Percentiles rank a stretch among this genome's conserved stretches.
Evolutionary conservation across 2,888 invertebrate genomes (phyloP).

Genomic region (Gortyna flavago): DNA sequence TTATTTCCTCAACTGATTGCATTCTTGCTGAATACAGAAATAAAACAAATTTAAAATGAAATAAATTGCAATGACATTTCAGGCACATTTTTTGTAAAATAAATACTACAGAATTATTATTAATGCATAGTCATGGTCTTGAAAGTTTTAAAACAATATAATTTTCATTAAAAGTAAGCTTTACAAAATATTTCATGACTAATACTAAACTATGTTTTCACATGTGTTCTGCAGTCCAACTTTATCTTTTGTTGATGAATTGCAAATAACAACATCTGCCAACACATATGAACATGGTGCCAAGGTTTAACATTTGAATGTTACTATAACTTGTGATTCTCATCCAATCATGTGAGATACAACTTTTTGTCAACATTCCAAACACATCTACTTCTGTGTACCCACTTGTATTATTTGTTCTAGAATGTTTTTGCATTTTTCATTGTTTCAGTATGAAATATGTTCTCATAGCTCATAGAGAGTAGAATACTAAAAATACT

Average conservation of each 20-base stretch:
- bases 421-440: slow-evolving; percentile 23
- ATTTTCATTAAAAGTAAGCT: slow-evolving; percentile 37
- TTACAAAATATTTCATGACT: slow-evolving; percentile 28
- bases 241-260: slow-evolving; percentile 58
- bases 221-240: slow-evolving; percentile 49
- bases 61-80: not conserved
- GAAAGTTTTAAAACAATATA: slow-evolving; percentile 4
- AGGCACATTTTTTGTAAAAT: not conserved
- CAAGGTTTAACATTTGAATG: slow-evolving; percentile 55
- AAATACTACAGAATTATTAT: not conserved
- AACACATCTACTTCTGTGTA: slow-evolving; percentile 22
- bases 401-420: slow-evolving; percentile 18
- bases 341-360: slow-evolving; percentile 29
- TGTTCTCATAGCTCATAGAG: not conserved
- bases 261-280: slow-evolving; percentile 55
- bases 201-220: slow-evolving; percentile 44
- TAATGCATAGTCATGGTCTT: slow-evolving; percentile 16
- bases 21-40: not conserved
- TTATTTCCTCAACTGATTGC: slow-evolving; percentile 26
- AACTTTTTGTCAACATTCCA: slow-evolving; percentile 59
- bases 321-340: slow-evolving; percentile 51
- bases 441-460: slow-evolving; percentile 23
- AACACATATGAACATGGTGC: slow-evolving; percentile 53
- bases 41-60: not conserved
- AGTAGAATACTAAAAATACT: not conserved